phyloP scores from a whole-genome alignment of 2,113 vertebrate genomes.

The Callithrix jacchus region DNA sequence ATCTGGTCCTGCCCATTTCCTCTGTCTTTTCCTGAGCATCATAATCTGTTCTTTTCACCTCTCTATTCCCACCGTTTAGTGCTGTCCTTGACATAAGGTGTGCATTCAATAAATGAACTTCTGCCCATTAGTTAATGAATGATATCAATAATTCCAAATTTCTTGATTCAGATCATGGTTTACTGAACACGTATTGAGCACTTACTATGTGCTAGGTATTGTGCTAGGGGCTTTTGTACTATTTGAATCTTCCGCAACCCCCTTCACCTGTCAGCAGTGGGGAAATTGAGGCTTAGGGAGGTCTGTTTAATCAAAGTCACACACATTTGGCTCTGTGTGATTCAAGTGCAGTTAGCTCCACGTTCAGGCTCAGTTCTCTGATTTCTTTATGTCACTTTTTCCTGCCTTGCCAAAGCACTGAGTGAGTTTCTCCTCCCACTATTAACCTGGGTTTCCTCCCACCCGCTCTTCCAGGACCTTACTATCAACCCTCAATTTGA shows the following conservation, averaged over 20 bases:
- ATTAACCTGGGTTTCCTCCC: not conserved
- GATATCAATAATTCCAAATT: not conserved
- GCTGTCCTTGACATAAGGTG: not conserved
- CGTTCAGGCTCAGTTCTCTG: not conserved
- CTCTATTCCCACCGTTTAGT: not conserved
- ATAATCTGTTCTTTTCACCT: not conserved
- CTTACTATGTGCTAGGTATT: not conserved
- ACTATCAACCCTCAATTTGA: not conserved
- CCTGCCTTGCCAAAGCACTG: not conserved
- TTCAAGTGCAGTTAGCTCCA: fast-evolving
- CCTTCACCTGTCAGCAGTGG: not conserved
- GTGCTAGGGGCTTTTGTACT: not conserved
- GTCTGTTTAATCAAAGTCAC: not conserved
- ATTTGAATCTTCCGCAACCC: not conserved
- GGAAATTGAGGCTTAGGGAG: not conserved
- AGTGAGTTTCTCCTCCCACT: not conserved
- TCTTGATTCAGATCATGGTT: not conserved
- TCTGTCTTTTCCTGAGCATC: not conserved
- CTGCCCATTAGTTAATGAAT: not conserved
- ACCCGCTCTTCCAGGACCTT: not conserved
- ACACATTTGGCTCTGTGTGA: not conserved
- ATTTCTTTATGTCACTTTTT: not conserved
- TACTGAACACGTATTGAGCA: not conserved
- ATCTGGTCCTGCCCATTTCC: not conserved
- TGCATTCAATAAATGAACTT: not conserved